A percentile compares a stretch with the other conserved stretches of the same genome.
Conservation (phyloP, 2,888 invertebrate genomes). For the Agrenia bidenticulata region DNA sequence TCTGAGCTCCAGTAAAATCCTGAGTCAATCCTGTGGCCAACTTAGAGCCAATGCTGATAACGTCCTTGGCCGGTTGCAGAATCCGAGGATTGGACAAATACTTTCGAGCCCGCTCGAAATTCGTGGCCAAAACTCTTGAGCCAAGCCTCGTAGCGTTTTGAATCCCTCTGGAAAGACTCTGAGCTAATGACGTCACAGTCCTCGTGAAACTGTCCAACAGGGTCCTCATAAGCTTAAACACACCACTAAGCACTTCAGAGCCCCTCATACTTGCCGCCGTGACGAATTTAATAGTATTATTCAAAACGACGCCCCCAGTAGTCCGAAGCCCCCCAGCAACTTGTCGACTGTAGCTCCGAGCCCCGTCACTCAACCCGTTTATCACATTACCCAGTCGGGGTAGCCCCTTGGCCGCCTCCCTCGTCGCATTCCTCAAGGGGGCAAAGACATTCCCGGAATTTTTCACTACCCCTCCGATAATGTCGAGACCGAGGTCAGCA, state of each 20-base stretch:
- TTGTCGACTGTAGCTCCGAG: background rate
- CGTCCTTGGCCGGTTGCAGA: background rate
- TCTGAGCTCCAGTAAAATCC: background rate
- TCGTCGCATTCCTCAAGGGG: constrained; percentile 6
- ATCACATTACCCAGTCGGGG: background rate
- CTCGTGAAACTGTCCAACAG: background rate
- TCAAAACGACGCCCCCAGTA: background rate
- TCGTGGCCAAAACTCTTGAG: background rate
- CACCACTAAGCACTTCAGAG: background rate
- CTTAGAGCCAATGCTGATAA: background rate
- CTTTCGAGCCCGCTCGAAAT: background rate
- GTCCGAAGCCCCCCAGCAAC: background rate
- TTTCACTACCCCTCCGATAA: background rate
- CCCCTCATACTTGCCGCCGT: background rate
- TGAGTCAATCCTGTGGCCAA: background rate
- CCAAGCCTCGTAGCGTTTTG: background rate
- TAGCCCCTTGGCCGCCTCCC: background rate
- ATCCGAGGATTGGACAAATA: background rate
- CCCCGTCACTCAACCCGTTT: background rate
- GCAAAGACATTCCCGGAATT: background rate
- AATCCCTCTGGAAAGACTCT: background rate
- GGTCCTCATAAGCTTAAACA: background rate
- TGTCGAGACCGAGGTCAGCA: background rate
- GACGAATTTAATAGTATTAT: background rate
- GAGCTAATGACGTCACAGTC: background rate